Conservation (phyloP, 2,113 vertebrate species). For the Butorides virescens region DNA sequence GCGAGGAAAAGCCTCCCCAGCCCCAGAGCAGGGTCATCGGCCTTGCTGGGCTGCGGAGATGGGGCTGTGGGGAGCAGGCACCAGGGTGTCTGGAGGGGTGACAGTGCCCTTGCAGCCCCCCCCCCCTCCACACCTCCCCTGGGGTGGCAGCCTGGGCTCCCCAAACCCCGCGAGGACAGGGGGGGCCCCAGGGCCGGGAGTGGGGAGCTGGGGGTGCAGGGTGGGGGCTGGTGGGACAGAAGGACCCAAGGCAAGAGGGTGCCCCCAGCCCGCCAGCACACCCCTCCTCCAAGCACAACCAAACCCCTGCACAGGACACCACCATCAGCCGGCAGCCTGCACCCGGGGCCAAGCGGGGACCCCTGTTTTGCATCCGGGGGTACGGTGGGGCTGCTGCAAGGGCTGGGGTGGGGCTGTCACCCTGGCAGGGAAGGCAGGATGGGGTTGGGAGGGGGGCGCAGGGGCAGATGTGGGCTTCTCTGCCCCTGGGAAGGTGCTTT, state of each 20-base stretch:
- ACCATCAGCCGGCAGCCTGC: no score
- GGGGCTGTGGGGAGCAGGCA: neutral
- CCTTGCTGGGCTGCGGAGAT: fast-evolving
- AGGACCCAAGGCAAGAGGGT: neutral
- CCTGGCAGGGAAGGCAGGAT: neutral
- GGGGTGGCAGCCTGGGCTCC: neutral
- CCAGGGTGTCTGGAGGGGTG: no score
- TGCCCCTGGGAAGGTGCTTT: neutral
- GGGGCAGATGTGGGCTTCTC: neutral
- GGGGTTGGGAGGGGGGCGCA: neutral
- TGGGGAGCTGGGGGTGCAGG: neutral
- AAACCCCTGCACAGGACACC: fast-evolving
- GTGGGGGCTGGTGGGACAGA: neutral
- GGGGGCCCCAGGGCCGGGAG: neutral
- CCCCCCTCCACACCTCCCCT: neutral
- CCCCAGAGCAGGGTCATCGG: neutral
- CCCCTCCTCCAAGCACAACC: neutral
- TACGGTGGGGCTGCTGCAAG: fast-evolving
- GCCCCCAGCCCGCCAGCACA: neutral
- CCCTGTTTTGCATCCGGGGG: fast-evolving
- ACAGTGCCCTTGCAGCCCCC: neutral
- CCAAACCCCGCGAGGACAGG: fast-evolving
- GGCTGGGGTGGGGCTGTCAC: neutral
- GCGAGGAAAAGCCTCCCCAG: neutral
- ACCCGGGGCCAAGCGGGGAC: neutral